phyloP scores from a whole-genome alignment of 1,140 invertebrate species.

The Neodiprion lecontei region DNA sequence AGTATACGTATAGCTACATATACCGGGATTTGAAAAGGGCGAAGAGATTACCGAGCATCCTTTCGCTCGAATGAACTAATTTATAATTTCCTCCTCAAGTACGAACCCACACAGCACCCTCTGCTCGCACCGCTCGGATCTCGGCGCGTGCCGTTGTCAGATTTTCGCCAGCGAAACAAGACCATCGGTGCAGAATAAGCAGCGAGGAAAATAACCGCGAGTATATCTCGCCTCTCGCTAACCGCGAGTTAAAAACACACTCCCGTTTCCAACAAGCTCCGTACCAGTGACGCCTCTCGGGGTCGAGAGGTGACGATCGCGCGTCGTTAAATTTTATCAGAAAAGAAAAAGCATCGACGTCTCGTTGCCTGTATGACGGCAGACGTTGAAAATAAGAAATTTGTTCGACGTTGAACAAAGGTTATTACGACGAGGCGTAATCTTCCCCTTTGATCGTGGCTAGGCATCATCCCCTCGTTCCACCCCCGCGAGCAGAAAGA shows the following conservation, averaged over 20 bases:
- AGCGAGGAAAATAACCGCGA: background rate
- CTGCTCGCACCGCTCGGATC: background rate
- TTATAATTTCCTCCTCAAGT: conserved; percentile 34
- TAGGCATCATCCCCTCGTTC: background rate
- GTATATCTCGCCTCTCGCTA: background rate
- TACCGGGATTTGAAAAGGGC: background rate
- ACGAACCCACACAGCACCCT: background rate
- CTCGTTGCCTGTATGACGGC: too few species aligned
- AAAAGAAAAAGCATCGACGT: background rate
- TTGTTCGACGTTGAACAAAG: background rate
- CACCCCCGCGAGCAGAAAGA: background rate
- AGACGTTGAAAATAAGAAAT: too few species aligned
- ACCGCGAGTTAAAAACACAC: too few species aligned
- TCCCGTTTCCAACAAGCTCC: too few species aligned
- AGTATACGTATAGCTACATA: background rate
- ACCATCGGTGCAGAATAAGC: background rate
- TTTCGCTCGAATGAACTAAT: conserved; percentile 33
- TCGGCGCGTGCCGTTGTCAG: conserved; percentile 7
- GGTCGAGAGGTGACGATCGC: background rate
- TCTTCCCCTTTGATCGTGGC: conserved; percentile 5
- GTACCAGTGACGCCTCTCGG: too few species aligned
- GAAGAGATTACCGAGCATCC: background rate
- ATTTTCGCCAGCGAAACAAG: background rate
- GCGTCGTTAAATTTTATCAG: background rate
- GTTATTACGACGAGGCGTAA: background rate